Evolutionary conservation across 2,888 invertebrate genomes (phyloP).

Genomic region (Cepaea hortensis): DNA sequence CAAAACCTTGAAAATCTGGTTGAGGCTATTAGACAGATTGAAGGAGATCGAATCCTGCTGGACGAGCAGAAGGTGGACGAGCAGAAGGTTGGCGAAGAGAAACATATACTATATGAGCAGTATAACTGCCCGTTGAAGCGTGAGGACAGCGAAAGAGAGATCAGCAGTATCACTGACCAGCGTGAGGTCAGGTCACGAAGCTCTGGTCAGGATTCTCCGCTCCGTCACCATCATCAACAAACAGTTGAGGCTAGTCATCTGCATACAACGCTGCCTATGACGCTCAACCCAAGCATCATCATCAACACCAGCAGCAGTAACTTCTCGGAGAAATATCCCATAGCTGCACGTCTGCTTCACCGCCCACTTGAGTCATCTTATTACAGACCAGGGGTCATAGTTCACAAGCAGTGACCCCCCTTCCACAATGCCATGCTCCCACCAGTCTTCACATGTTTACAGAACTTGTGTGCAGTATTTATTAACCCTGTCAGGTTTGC

Average conservation of each 20-base stretch:
- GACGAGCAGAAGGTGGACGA: slow-evolving; percentile 37
- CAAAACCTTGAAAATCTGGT: slow-evolving; percentile 98
- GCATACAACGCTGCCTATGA: neutral
- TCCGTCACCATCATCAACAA: slow-evolving; percentile 48
- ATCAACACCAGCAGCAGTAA: slow-evolving; percentile 25
- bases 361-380: slow-evolving; percentile 63
- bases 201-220: slow-evolving; percentile 62
- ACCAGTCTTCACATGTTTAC: neutral
- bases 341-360: slow-evolving; percentile 64
- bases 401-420: slow-evolving; percentile 65
- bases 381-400: slow-evolving; percentile 71
- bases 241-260: slow-evolving; percentile 1
- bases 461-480: too few species aligned
- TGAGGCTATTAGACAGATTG: slow-evolving; percentile 88
- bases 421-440: neutral
- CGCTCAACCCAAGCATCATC: neutral
- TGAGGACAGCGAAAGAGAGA: slow-evolving; percentile 66
- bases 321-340: slow-evolving; percentile 65
- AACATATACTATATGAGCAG: slow-evolving; percentile 28
- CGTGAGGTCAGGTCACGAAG: slow-evolving; percentile 64
- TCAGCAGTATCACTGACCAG: slow-evolving; percentile 59
- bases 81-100: slow-evolving; percentile 27
- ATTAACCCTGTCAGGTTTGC: too few species aligned
- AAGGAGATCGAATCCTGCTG: slow-evolving; percentile 46
- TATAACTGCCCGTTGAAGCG: slow-evolving; percentile 48